phyloP scores from a whole-genome alignment of 2,113 vertebrate species.

The Paramormyrops kingsleyae region DNA sequence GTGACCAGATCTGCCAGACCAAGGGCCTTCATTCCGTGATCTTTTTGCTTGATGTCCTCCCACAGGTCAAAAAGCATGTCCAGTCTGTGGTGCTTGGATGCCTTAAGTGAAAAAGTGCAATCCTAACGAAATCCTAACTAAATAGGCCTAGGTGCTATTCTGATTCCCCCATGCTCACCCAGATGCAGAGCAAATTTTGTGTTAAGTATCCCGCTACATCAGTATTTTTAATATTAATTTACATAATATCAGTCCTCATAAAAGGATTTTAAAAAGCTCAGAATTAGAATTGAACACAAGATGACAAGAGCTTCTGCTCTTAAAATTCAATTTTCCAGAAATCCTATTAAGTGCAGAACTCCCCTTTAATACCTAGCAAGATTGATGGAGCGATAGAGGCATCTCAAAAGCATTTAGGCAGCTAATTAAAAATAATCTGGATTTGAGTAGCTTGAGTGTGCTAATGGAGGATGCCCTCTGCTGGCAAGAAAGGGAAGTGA shows the following conservation, averaged over 20 bases:
- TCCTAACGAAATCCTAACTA: neutral
- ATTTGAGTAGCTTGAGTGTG: neutral
- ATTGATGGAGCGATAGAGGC: neutral
- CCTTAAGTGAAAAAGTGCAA: neutral
- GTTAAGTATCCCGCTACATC: neutral
- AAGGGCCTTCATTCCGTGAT: neutral
- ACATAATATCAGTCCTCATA: neutral
- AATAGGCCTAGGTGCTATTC: neutral
- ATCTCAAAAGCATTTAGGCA: neutral
- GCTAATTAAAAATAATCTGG: constrained; percentile 2
- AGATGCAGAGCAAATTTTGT: neutral
- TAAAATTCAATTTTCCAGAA: neutral
- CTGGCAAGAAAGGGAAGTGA: neutral
- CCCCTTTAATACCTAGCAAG: neutral
- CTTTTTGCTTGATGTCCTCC: neutral
- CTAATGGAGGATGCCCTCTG: neutral
- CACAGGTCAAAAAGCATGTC: neutral
- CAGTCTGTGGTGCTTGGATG: neutral
- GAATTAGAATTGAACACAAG: neutral
- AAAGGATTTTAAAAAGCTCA: neutral
- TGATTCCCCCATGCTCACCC: neutral
- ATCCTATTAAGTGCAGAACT: neutral
- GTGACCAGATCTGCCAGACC: neutral
- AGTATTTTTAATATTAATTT: constrained; percentile 5
- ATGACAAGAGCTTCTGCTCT: constrained; percentile 13